Base-by-base conservation (phyloP, 2,113 vertebrate genomes). In the Dipodomys ordii region DNA sequence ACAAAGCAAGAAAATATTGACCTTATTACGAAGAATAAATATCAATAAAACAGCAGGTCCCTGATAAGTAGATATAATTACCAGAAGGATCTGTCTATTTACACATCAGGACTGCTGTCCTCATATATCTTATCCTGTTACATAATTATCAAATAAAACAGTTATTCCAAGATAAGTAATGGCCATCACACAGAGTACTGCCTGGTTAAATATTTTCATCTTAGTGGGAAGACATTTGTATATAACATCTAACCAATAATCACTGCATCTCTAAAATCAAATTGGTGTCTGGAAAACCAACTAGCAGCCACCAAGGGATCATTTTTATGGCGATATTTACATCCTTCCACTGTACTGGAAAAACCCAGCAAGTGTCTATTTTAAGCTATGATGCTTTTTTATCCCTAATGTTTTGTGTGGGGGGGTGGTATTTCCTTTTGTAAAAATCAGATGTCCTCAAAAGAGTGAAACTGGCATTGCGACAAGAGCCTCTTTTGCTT, bases 11-110 rank as follows among this genome's bases (percentile, higher is more conserved):
- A 93, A 57, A 94, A n/a, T 87, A 96, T 83, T 96, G 93, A 92
- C 77, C 80, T 4, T 65, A 32, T 93, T 95, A 93, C 15, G 93
- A 96, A 95, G 96, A 97, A 94, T 87, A 96, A 96, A 94, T 93
- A 97, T 57, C 91, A 98, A 77, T 95, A 97, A 96, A 97, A 92
- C 87, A 96, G 83, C 64, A 96, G 71, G 76, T 96, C 77, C 96
- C 95, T 80, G 96, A 92, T 92, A 97, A 97, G 95, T 64, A 97
- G 92, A 93, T 94, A 88, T 46, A 92, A 97, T 96, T 97, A 76
- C 93, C 80, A 96, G 81, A 67, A 97, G 85, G 92, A 96, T 78
- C 92, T 95, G 87, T 74, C 68, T 80, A 94, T 97, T 95, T 95
- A 89, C 88, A 93, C 94, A 96, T 85, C 94, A 76, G 46, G 94